Evolutionary conservation across 2,797 vertebrate species (phyloP), one percentile per base, ranked within the genome.

Genomic region (Hemitrygon akajei): DNA sequence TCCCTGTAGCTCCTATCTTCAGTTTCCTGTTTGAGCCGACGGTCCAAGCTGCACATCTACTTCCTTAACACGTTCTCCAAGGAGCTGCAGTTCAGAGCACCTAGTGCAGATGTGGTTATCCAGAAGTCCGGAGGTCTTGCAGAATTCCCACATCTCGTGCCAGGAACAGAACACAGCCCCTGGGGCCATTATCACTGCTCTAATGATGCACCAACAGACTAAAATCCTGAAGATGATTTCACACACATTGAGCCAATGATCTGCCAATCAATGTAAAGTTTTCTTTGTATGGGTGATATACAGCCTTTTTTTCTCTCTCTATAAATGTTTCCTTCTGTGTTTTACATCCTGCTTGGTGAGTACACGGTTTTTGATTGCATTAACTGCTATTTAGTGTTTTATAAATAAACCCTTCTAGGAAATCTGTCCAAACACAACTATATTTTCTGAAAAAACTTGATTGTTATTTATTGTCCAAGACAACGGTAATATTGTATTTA

Each of bases 381-480:
- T 89, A 89, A 66, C 86, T 69, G n/a, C 63, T 69, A 63, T 18
- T 89, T 89, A 69, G 86, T 69, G 86, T n/a, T 89, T 89, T 69
- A 63, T 89, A 89, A 89, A 89, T 63, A 69, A 69, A 69, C 86
- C 1, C 60, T 89, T 89, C 34, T 9, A 69, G n/a, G 34, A 89
- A 89, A 89, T 89, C 86, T 89, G 86, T 89, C 63, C 86, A 89
- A 89, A 89, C 86, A 89, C 63, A 10, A 2, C n/a, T 63, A 89
- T 89, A 89, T 89, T 89, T 89, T 69, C 63, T 89, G 60, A 89
- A 89, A 75, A 66, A 89, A 11, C 63, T 37, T 10, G 60, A 89
- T 89, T n/a, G 69, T 89, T n/a, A 89, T 37, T 89, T 89, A 89
- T 89, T 89, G 71, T 89, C 66, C 86, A 37, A 37, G 86, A 89